Conservation (phyloP, 2,888 invertebrate genomes). For the Meandrusa payeni region DNA sequence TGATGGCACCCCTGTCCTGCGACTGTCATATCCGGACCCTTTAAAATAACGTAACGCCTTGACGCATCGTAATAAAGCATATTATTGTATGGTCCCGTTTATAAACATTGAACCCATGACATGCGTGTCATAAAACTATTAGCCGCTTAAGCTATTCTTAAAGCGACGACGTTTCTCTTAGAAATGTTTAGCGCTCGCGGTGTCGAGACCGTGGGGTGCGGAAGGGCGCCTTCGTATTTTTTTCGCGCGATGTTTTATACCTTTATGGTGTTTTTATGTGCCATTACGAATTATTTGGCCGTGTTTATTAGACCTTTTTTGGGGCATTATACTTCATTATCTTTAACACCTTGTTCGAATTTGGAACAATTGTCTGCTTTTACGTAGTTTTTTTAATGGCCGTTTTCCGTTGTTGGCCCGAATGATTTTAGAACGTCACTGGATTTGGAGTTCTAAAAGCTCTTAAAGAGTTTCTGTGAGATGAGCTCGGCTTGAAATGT, state of each 20-base stretch:
- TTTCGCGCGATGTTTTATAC: slow-evolving; percentile 53
- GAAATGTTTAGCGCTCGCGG: slow-evolving; percentile 54
- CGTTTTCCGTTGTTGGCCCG: too few relatives aligned
- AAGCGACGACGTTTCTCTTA: slow-evolving; percentile 62
- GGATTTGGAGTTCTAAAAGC: too few relatives aligned
- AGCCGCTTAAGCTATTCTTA: slow-evolving; percentile 76
- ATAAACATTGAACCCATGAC: slow-evolving; percentile 50
- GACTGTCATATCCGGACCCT: slow-evolving; percentile 62
- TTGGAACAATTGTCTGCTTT: slow-evolving; percentile 17
- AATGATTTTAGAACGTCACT: too few relatives aligned
- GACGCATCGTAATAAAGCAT: slow-evolving; percentile 39
- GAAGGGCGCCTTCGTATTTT: slow-evolving; percentile 62
- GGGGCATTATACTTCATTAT: slow-evolving; percentile 68
- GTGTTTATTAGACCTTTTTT: slow-evolving; percentile 58
- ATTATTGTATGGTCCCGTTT: slow-evolving; percentile 36
- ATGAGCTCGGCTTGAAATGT: too few relatives aligned
- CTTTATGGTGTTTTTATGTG: slow-evolving; percentile 59
- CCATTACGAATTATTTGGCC: slow-evolving; percentile 69
- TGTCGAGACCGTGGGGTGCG: slow-evolving; percentile 50
- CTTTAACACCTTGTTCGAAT: slow-evolving; percentile 67
- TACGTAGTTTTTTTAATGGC: too few relatives aligned
- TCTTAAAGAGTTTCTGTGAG: too few relatives aligned
- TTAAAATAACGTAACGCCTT: slow-evolving; percentile 42
- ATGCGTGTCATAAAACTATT: slow-evolving; percentile 81
- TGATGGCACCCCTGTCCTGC: slow-evolving; percentile 63